phyloP scores from a whole-genome alignment of 2,797 vertebrate species.

The Selene dorsalis region DNA sequence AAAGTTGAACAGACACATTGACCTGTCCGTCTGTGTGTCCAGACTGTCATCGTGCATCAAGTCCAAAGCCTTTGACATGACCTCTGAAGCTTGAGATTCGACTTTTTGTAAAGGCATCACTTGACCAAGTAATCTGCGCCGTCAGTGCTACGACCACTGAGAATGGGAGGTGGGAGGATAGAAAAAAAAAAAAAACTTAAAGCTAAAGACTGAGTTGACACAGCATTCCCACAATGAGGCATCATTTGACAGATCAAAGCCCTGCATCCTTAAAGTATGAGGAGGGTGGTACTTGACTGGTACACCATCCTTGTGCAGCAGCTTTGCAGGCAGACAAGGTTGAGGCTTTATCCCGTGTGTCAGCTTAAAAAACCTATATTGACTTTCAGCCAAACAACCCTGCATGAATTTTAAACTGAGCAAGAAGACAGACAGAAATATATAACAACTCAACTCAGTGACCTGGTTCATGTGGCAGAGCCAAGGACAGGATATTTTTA shows the following conservation, averaged over 20 bases:
- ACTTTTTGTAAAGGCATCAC: conserved; percentile 3
- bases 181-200: neutral
- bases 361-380: conserved; percentile 20
- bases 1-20: neutral
- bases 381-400: conserved; percentile 2
- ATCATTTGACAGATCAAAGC: conserved; percentile 35
- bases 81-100: neutral
- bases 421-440: conserved; percentile 11
- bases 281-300: conserved; percentile 17
- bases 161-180: neutral
- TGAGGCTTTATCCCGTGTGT: conserved; percentile 22
- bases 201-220: neutral
- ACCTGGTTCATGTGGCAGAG: conserved; percentile 2
- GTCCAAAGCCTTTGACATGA: neutral
- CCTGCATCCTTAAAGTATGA: neutral
- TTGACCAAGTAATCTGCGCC: neutral
- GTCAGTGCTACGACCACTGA: neutral
- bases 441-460: conserved; percentile 26
- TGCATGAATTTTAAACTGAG: neutral
- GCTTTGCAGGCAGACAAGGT: conserved; percentile 4
- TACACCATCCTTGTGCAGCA: conserved; percentile 14
- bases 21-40: neutral
- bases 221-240: conserved; percentile 2
- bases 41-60: neutral
- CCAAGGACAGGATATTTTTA: neutral